phyloP scores from a whole-genome alignment of 2,113 vertebrate genomes.

The Mustelus asterias region DNA sequence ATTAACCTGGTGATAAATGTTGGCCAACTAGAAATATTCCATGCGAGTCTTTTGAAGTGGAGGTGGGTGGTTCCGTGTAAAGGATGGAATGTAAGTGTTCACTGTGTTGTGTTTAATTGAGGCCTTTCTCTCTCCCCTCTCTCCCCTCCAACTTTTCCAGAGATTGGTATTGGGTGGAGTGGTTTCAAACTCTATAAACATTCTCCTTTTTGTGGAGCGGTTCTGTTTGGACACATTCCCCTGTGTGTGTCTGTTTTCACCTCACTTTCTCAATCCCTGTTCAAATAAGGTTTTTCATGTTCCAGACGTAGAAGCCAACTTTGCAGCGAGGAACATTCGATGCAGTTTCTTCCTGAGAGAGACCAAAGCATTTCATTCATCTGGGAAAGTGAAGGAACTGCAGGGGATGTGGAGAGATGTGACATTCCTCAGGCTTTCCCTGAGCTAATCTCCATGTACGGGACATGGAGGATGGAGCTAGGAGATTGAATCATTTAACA shows the following conservation, averaged over 20 bases:
- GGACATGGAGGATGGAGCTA: not conserved
- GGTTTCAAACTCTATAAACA: not conserved
- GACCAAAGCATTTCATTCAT: not conserved
- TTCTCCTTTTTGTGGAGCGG: not conserved
- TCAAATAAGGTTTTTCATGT: not conserved
- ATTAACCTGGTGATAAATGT: not conserved
- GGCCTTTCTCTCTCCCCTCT: not conserved
- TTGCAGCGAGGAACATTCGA: not conserved
- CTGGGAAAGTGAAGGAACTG: not conserved
- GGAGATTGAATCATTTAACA: not conserved
- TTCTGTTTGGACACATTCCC: conserved; percentile 28
- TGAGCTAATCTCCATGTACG: not conserved
- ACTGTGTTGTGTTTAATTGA: not conserved
- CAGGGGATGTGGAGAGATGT: not conserved
- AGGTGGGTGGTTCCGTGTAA: not conserved
- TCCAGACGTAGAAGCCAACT: not conserved
- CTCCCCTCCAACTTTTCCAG: not conserved
- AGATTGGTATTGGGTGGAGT: not conserved
- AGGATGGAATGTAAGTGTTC: not conserved
- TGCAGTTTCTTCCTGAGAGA: not conserved
- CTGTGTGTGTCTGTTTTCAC: not conserved
- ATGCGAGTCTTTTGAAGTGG: not conserved
- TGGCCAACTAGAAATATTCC: not conserved
- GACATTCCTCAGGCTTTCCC: not conserved
- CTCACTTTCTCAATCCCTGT: not conserved